Conservation (phyloP, 2,113 vertebrate species). For the Synchiropus splendidus region DNA sequence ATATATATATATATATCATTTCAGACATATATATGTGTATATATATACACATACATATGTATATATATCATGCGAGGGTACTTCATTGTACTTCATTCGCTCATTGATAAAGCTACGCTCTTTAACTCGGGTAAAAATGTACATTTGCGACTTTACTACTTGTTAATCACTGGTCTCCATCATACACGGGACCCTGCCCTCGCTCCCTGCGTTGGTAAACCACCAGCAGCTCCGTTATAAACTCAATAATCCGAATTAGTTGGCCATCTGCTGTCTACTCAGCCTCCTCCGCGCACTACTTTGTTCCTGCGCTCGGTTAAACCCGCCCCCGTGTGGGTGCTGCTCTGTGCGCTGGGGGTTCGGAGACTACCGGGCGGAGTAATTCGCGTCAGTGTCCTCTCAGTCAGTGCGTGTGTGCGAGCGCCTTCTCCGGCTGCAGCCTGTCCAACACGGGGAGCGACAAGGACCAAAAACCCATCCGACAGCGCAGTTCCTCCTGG, state of each 20-base stretch:
- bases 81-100: too few relatives aligned
- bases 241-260: slow-evolving; percentile 56
- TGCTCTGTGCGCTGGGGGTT: slow-evolving; percentile 5
- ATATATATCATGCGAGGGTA: too few relatives aligned
- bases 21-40: too few relatives aligned
- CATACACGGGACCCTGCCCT: too few relatives aligned
- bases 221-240: slow-evolving; percentile 17
- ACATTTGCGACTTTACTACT: too few relatives aligned
- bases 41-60: too few relatives aligned
- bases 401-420: slow-evolving; percentile 50
- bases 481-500: slow-evolving; percentile 14
- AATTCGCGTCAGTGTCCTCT: slow-evolving; percentile 59
- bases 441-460: slow-evolving; percentile 69
- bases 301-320: slow-evolving; percentile 48
- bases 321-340: slow-evolving; percentile 30
- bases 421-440: slow-evolving; percentile 78
- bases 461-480: slow-evolving; percentile 45
- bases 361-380: slow-evolving; percentile 72
- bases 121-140: too few relatives aligned
- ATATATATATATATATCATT: too few relatives aligned
- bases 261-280: slow-evolving; percentile 64
- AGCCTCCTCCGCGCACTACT: slow-evolving; percentile 56
- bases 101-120: too few relatives aligned
- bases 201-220: slow-evolving; percentile 1
- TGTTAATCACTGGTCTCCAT: too few relatives aligned